Base-by-base conservation (phyloP, 2,113 vertebrate genomes). In the Percopsis transmontana region DNA sequence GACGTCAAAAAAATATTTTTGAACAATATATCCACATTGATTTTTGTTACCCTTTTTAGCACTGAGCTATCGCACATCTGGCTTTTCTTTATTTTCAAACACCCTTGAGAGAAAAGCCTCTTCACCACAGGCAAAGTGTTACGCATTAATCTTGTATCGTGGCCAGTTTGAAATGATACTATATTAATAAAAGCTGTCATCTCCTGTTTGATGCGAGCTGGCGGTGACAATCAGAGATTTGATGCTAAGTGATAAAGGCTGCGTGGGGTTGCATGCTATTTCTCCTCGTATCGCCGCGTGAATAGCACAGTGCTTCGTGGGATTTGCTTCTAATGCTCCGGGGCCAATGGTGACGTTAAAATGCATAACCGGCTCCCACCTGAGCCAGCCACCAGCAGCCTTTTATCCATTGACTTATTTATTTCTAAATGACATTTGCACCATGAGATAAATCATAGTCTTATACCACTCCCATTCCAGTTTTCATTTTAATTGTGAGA, bases 401-500 rank as follows among this genome's bases (percentile, higher is more conserved):
- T 91, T 33, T 86, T 91, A 82, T 82, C 79, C 79, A 90, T 91
- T 83, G 90, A 91, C 88, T 89, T 90, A 88, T 90, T 92, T 90
- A 87, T 92, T 90, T 83, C 85, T 90, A 91, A 92, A 92, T 90
- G 88, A 90, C 88, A 87, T 89, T 87, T 73, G 87, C 62, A 71
- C 83, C 80, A 74, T 27, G 80, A 91, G 88, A 92, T 91, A 92
- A 91, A 92, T 92, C 90, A 90, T 86, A 89, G 88, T 89, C 82
- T 85, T 83, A 75, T 62, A 54, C 79, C 88, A 87, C 86, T 87
- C 83, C 88, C 80, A 84, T 87, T 72, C 78, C 84, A 81, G 85
- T 87, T 91, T 90, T 91, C 82, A 89, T 90, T 91, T 91, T 93
- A 93, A 93, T 92, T 91, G 91, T 90, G 79, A 92, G 90, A 92